Evolutionary conservation across 1,140 invertebrate genomes (phyloP).

Genomic region (Sitobion miscanthi): DNA sequence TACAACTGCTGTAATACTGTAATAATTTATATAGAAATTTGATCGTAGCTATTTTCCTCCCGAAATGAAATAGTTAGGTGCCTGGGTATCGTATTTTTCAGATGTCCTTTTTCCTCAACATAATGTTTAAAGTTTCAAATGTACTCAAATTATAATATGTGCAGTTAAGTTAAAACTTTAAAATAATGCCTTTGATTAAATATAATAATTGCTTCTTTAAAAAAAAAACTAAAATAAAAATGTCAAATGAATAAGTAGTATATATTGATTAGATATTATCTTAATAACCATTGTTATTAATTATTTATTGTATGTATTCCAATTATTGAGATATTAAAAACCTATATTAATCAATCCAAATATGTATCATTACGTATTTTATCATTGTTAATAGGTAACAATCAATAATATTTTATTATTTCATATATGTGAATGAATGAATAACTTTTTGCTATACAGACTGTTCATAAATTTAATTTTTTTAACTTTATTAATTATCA

Average conservation of each 20-base stretch:
- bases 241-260: neutral
- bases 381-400: neutral
- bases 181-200: neutral
- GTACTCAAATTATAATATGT: neutral
- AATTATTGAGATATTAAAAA: neutral
- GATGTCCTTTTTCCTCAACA: neutral
- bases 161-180: neutral
- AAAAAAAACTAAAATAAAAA: neutral
- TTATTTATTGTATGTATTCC: neutral
- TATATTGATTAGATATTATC: neutral
- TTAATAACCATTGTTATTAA: neutral
- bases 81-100: neutral
- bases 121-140: neutral
- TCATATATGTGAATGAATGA: neutral
- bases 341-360: neutral
- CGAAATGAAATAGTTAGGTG: neutral
- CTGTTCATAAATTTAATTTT: too few species aligned
- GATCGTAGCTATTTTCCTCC: neutral
- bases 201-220: neutral
- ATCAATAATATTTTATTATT: neutral
- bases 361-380: neutral
- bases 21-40: conserved; percentile 3
- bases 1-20: neutral
- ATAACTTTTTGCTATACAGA: neutral
- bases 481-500: neutral